These are phyloP conservation scores for Colletes gigas DNA, from an alignment of 1,140 invertebrate species.

Conservation along the genomic window DNA sequence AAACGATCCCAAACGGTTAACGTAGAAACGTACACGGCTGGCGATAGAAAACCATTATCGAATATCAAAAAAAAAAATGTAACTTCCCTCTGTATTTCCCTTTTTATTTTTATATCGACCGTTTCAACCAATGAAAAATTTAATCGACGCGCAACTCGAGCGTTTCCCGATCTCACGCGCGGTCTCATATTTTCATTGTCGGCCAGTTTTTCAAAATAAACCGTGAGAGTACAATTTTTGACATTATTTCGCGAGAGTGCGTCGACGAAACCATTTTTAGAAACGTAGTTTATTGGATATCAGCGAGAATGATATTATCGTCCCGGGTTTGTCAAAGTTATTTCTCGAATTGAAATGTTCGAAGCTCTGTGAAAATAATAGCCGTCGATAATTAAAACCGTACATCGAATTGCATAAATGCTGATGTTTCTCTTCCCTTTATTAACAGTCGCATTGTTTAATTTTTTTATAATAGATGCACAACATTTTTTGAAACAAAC, in stretches of 20 bases:
- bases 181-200: background rate
- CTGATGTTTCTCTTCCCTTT: background rate
- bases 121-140: background rate
- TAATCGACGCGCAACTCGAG: background rate
- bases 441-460: background rate
- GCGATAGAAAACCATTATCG: background rate
- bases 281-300: background rate
- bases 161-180: background rate
- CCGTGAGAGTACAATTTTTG: background rate
- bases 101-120: background rate
- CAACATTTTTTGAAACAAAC: no score
- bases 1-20: background rate
- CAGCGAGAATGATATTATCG: background rate
- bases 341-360: background rate
- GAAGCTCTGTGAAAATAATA: slow-evolving; percentile 1
- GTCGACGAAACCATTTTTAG: background rate
- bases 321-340: background rate
- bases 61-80: background rate
- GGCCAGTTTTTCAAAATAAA: background rate
- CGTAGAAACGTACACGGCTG: background rate
- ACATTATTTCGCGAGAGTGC: background rate
- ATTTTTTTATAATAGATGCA: background rate
- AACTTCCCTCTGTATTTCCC: background rate
- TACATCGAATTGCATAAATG: background rate
- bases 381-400: background rate